These are phyloP conservation scores for Nomada ferruginata DNA, from an alignment of 2,888 invertebrate species.

Conservation along the genomic window DNA sequence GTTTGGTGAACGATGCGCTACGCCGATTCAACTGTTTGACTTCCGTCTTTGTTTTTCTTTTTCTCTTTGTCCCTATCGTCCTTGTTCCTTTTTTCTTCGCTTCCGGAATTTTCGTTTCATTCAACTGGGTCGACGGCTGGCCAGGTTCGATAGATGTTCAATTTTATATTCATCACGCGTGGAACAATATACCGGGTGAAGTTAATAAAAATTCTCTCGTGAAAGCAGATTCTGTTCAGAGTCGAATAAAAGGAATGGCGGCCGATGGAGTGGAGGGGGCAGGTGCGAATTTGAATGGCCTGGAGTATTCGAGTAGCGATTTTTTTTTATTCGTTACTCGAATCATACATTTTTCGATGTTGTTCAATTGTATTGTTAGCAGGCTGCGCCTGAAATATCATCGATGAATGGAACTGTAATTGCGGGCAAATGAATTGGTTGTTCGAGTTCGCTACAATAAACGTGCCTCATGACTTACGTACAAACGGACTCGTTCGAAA, in stretches of 20 bases:
- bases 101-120: background rate
- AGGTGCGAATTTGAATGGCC: conserved; percentile 21
- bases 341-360: background rate
- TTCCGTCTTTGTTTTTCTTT: background rate
- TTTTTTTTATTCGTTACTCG: conserved; percentile 2
- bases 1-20: conserved; percentile 28
- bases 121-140: conserved; percentile 30
- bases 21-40: background rate
- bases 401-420: background rate
- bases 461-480: background rate
- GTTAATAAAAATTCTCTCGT: conserved; percentile 24
- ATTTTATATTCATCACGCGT: conserved; percentile 58
- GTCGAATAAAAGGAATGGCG: conserved; percentile 39
- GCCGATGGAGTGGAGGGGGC: background rate
- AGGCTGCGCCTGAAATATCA: conserved; percentile 1
- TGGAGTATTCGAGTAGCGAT: conserved; percentile 27
- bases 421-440: background rate
- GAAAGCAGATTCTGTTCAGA: conserved; percentile 44
- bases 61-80: background rate
- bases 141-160: conserved; percentile 49
- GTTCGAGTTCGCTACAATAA: background rate
- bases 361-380: background rate
- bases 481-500: conserved; percentile 20
- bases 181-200: conserved; percentile 28
- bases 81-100: background rate